Base-by-base conservation (phyloP, 2,113 vertebrate species). In the Neofelis nebulosa region DNA sequence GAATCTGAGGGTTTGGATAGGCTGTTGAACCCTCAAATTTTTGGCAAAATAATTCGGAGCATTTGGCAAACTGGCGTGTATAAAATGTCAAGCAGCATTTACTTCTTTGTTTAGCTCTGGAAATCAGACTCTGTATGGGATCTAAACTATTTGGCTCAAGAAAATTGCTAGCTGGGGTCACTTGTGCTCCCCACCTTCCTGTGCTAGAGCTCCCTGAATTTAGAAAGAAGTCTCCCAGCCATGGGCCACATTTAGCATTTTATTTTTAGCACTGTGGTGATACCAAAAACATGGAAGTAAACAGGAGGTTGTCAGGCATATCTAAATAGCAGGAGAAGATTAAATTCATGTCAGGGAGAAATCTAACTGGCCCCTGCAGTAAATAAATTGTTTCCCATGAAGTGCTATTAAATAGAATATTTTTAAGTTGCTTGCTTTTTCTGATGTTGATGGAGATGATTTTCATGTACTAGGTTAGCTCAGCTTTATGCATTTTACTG, bases 261-360 rank as follows among this genome's bases (percentile, higher is more conserved):
- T 98, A 99, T 99, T 99, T 99, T 99, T 99, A 99, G 98, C 98
- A 78, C 69, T 89, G 97, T 89, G 98, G 97, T 94, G 98, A 98
- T 98, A 98, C 97, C 98, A 98, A 98, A 99, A 99, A 98, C 98
- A 99, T 98, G 98, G 97, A 98, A 97, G 98, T 98, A 99, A 99
- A 99, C 98, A 99, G 98, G 98, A 98, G 98, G 98, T 98, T 98
- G 98, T 98, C 98, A 99, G 96, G 98, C 96, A 98, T 98, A 98
- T 98, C 98, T 98, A 98, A 99, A 98, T 97, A 98, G 98, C 98
- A 96, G 85, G 89, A 94, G 81, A 98, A 98, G 97, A 98, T 98
- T 98, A 98, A 98, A 98, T 93, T 97, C 98, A 94, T 88, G 98
- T 98, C 98, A 97, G 76, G 55, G 71, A 96, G 95, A 96, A 97